Percentiles rank a stretch among this genome's conserved stretches.
Evolutionary conservation across 1,140 invertebrate genomes (phyloP).

Genomic region (Drosophila lacertosa): DNA sequence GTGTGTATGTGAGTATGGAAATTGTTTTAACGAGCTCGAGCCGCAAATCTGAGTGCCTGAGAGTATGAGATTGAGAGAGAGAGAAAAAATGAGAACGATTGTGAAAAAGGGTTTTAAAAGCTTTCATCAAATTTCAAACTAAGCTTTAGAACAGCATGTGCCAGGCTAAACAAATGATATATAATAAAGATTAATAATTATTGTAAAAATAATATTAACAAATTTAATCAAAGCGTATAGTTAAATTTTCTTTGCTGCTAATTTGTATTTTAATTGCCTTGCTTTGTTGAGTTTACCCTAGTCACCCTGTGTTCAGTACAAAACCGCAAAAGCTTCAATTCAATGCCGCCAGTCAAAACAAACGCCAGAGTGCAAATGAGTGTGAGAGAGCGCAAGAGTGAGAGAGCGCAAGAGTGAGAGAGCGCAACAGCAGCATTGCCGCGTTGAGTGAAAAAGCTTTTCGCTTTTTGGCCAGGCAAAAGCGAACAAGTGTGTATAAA

Average conservation of each 20-base stretch:
- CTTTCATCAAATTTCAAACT: background rate
- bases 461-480: constrained; percentile 52
- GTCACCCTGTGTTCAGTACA: constrained; percentile 17
- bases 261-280: background rate
- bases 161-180: background rate
- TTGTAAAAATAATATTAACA: background rate
- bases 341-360: constrained; percentile 47
- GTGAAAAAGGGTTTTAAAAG: constrained; percentile 6
- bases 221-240: background rate
- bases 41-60: background rate
- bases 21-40: constrained; percentile 13
- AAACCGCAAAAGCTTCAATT: constrained; percentile 24
- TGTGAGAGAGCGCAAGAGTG: constrained; percentile 14
- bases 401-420: constrained; percentile 2
- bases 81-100: background rate
- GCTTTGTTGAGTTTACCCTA: background rate
- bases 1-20: background rate
- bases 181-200: background rate
- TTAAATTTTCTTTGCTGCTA: background rate
- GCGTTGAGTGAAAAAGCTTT: constrained; percentile 43
- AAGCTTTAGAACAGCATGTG: constrained; percentile 20
- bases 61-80: background rate
- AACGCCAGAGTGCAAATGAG: constrained; percentile 13
- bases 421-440: constrained; percentile 23
- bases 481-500: constrained; percentile 84